Base-by-base conservation (phyloP, 2,888 invertebrate species). In the Phengaris alcon region DNA sequence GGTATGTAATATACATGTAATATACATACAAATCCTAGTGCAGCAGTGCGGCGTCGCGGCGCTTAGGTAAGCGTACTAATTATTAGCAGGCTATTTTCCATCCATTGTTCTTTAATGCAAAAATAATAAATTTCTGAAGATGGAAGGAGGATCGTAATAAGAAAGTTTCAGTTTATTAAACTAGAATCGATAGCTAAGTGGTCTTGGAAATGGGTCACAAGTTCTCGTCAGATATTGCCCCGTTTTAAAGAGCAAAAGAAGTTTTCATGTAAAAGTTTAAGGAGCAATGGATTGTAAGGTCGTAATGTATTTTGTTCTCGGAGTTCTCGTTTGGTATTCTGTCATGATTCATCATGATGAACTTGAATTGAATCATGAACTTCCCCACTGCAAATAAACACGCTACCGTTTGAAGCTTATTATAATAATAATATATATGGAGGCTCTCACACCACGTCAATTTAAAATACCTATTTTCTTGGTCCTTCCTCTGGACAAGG, bases 201-300 rank as follows among this genome's bases (percentile, higher is more conserved):
- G 48, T 69, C 69, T 48, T 48, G 15, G 48, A 48, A 15, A n/a
- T 48, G 69, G 69, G 69, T 69, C 69, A 13, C 46, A 69, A 69
- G 69, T 69, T 48, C 69, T n/a, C 7, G n/a, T 35, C 46, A 48
- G 69, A 48, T 69, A 59, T 59, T 15, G 59, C 59, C 15, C n/a
- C 69, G 48, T 69, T 69, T 48, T 69, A 69, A 48, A 48, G 48
- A 69, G 48, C n/a, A 46, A n/a, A 15, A n/a, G n/a, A 48, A 69
- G 69, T 69, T 69, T 69, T n/a, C 69, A 69, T 48, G 69, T 48
- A 13, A 48, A 69, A 69, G n/a, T 69, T 69, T 69, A n/a, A 48
- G 12, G 48, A 48, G n/a, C 69, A 69, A 48, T 69, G 69, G 48
- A 15, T 69, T 48, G 69, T 69, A 48, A n/a, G 69, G 69, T 69